A percentile compares a stretch with the other conserved stretches of the same genome.
These are phyloP conservation scores for Galago senegalensis DNA, from an alignment of 2,797 vertebrate species.

Conservation along the genomic window DNA sequence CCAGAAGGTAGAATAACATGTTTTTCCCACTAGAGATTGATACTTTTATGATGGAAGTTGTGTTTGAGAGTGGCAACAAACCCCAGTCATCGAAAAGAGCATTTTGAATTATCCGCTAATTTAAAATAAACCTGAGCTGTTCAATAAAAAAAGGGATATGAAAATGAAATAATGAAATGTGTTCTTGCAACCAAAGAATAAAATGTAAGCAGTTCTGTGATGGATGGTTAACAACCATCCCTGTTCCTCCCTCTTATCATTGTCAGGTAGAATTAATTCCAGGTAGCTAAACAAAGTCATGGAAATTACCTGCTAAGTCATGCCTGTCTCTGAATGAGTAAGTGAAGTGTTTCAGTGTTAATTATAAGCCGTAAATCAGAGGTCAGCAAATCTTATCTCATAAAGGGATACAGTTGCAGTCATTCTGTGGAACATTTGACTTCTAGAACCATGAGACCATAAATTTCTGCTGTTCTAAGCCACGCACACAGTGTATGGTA, in stretches of 20 bases:
- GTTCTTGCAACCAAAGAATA: background rate
- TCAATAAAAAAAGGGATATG: background rate
- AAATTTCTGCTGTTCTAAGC: background rate
- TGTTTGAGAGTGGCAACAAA: background rate
- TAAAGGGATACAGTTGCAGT: background rate
- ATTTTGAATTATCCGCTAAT: conserved; percentile 50
- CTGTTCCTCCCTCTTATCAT: background rate
- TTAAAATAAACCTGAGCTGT: conserved; percentile 1
- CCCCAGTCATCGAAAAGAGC: background rate
- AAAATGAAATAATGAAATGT: background rate
- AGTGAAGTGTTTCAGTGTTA: background rate
- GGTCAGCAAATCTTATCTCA: background rate
- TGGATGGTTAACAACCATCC: background rate
- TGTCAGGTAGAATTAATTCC: conserved; percentile 28
- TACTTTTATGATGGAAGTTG: background rate
- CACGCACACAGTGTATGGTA: background rate
- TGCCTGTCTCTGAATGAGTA: background rate
- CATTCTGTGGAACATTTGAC: background rate
- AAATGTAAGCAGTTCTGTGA: background rate
- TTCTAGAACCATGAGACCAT: background rate
- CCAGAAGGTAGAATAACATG: background rate
- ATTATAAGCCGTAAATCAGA: background rate
- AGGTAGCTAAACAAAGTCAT: background rate
- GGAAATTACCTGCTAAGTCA: background rate
- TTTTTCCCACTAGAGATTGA: background rate